Percentiles rank a stretch among this genome's conserved stretches.
phyloP scores from a whole-genome alignment of 1,140 invertebrate genomes.

The Thaumetopoea pityocampa region DNA sequence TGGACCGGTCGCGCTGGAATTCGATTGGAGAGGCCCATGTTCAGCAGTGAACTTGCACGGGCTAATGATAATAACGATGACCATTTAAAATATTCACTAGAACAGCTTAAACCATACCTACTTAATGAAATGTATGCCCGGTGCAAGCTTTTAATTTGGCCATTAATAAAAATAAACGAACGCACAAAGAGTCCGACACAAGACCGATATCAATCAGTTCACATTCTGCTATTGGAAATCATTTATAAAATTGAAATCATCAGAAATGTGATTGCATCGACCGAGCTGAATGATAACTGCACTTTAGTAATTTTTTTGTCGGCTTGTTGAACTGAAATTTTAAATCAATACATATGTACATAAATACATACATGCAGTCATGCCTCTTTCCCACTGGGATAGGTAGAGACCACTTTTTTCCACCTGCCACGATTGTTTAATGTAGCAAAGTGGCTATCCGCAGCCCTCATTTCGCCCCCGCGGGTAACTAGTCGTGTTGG shows the following conservation, averaged over 20 bases:
- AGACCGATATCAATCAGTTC: constrained; percentile 31
- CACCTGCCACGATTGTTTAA: too few species aligned
- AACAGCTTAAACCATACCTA: too few species aligned
- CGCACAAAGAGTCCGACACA: constrained; percentile 22
- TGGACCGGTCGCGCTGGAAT: too few species aligned
- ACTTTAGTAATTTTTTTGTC: constrained; percentile 30
- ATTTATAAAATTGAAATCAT: constrained; percentile 32
- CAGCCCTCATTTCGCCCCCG: too few species aligned
- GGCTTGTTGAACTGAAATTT: constrained; percentile 5
- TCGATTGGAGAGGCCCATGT: too few species aligned
- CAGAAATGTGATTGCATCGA: constrained; percentile 30
- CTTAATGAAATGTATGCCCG: constrained; percentile 26
- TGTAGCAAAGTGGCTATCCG: too few species aligned
- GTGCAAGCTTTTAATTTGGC: constrained; percentile 43
- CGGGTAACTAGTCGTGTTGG: too few species aligned
- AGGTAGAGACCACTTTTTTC: too few species aligned
- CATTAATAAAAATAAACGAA: constrained; percentile 35
- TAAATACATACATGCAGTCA: constrained; percentile 10
- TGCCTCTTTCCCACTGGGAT: too few species aligned
- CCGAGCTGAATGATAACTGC: constrained; percentile 29
- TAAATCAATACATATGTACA: constrained; percentile 7
- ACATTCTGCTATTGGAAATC: constrained; percentile 25
- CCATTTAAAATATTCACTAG: too few species aligned
- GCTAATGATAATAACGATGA: too few species aligned
- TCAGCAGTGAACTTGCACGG: too few species aligned